Conservation (phyloP, 2,797 vertebrate species). For the Bovichtus variegatus region DNA sequence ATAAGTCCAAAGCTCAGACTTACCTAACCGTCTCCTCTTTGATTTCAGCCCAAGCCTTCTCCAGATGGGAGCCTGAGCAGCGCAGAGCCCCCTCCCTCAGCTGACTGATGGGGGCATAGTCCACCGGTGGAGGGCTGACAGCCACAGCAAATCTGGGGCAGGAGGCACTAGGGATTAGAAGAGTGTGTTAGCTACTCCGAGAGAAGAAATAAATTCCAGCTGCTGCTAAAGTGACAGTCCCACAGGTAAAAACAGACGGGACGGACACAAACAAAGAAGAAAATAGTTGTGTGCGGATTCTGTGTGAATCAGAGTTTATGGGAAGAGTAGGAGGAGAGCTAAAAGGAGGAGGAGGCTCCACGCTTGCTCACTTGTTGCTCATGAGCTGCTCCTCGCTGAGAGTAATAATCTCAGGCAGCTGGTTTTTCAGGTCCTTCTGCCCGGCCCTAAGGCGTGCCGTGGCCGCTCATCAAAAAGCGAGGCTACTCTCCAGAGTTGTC, state of each 20-base stretch:
- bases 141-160: constrained; percentile 17
- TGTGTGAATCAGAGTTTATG: constrained; percentile 59
- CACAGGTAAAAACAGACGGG: constrained; percentile 12
- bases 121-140: constrained; percentile 53
- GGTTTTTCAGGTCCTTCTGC: constrained; percentile 86
- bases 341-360: constrained; percentile 52
- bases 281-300: constrained; percentile 20
- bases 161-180: constrained; percentile 1
- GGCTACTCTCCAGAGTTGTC: constrained; percentile 27
- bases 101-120: constrained; percentile 78
- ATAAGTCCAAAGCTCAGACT: constrained; percentile 30
- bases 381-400: constrained; percentile 34
- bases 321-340: constrained; percentile 45
- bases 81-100: constrained; percentile 71
- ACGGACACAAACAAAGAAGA: neutral
- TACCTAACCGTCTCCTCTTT: constrained; percentile 54
- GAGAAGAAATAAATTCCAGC: constrained; percentile 18
- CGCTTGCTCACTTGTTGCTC: constrained; percentile 31
- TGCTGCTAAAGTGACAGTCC: constrained; percentile 22
- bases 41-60: constrained; percentile 51
- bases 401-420: constrained; percentile 76
- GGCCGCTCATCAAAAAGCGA: constrained; percentile 54
- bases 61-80: constrained; percentile 67
- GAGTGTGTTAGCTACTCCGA: constrained; percentile 7
- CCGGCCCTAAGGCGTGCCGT: constrained; percentile 72